Evolutionary conservation across 92 coral and sea anemone genomes (phyloP).

Genomic region (Parazoanthus darwini): DNA sequence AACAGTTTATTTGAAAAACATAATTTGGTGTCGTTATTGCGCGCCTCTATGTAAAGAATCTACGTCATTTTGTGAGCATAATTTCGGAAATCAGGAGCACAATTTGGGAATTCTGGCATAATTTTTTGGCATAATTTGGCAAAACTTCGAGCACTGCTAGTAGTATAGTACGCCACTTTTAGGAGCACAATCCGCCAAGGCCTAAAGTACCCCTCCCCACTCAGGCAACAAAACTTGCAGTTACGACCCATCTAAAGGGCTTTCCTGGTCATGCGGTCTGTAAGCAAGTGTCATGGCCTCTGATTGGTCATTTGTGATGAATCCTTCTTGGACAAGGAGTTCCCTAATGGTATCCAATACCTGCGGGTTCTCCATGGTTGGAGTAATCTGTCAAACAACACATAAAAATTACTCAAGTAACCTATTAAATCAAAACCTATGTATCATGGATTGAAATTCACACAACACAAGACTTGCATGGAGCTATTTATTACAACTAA

Average conservation of each 20-base stretch:
- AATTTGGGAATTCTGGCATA: no score
- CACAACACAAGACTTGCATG: neutral
- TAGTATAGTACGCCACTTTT: no score
- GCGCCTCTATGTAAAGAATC: no score
- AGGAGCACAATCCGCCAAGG: no score
- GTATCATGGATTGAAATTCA: neutral
- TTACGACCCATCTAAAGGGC: slow-evolving; percentile 20
- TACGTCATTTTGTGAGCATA: no score
- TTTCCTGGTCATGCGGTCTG: slow-evolving; percentile 3
- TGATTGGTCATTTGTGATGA: slow-evolving; percentile 38
- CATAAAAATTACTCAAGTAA: neutral
- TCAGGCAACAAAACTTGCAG: no score
- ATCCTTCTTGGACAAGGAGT: slow-evolving; percentile 58
- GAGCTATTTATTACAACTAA: neutral
- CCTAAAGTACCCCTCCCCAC: no score
- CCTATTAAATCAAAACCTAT: neutral
- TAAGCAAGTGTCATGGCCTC: slow-evolving; percentile 39
- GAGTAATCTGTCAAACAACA: slow-evolving; percentile 70
- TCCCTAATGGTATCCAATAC: slow-evolving; percentile 79
- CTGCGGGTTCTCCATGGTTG: slow-evolving; percentile 97
- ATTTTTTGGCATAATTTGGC: no score
- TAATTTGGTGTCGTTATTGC: no score
- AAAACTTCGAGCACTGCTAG: no score
- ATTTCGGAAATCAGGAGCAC: no score
- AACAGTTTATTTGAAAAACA: no score